These are phyloP conservation scores for Synanthedon vespiformis DNA, from an alignment of 2,888 invertebrate genomes.

Conservation along the genomic window DNA sequence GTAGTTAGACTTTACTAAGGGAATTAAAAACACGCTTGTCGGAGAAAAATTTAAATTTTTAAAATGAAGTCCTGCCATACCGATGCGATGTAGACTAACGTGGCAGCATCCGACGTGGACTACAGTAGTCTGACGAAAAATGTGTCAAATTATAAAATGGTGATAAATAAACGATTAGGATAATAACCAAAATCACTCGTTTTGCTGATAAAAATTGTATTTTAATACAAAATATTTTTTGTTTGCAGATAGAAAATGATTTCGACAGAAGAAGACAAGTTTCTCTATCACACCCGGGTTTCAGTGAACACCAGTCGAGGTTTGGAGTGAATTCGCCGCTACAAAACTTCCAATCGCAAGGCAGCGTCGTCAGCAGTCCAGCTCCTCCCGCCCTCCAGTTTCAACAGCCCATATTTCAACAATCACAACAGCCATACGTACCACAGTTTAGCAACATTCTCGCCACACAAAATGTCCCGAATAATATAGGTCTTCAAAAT, in stretches of 20 bases:
- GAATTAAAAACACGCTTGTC: too few relatives aligned
- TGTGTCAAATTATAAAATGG: too few relatives aligned
- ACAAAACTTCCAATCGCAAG: conserved; percentile 47
- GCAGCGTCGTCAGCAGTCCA: conserved; percentile 31
- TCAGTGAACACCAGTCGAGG: conserved; percentile 60
- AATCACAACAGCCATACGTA: conserved; percentile 44
- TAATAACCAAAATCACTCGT: too few relatives aligned
- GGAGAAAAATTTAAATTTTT: too few relatives aligned
- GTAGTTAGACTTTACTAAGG: too few relatives aligned
- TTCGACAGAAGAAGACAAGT: conserved; percentile 60
- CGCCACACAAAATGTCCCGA: conserved; percentile 33
- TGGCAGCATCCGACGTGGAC: too few relatives aligned
- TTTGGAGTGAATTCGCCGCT: conserved; percentile 55
- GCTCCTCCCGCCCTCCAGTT: conserved; percentile 23
- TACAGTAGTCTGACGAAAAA: too few relatives aligned
- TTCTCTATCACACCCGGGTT: conserved; percentile 44
- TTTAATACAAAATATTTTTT: too few relatives aligned
- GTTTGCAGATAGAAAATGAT: conserved; percentile 60
- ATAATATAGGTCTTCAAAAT: conserved; percentile 23
- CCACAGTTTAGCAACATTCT: conserved; percentile 50
- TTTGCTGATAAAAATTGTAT: too few relatives aligned
- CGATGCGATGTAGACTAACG: too few relatives aligned
- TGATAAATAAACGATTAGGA: too few relatives aligned
- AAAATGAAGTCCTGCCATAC: too few relatives aligned
- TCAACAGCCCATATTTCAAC: conserved; percentile 37